Base-by-base conservation (phyloP, 2,888 invertebrate species). In the Andrena hattorfiana region DNA sequence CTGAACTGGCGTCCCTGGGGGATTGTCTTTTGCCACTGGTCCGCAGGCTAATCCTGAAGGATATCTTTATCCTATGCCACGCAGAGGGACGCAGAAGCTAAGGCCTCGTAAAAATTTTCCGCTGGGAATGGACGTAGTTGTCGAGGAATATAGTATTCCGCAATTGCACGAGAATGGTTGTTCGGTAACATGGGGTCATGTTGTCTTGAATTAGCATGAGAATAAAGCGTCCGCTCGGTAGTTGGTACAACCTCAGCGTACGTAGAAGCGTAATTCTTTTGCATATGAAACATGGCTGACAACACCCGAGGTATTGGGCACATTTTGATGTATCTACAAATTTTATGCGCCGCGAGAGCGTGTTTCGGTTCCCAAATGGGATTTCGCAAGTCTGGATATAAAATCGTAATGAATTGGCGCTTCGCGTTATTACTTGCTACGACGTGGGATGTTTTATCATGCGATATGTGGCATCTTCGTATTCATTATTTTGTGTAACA, bases 31-130 rank as follows among this genome's bases (percentile, higher is more conserved):
- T 23, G 42, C 16, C 63, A 35, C 30, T 63, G 7, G n/a, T 35
- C 35, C 42, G 13, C 35, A 35, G 59, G n/a, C 20, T 70, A 70
- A 70, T 60, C 70, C 60, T 70, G 70, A 60, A 42, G 20, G 48
- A 70, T 60, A 70, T 13, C 51, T 26, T 51, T 68, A 51, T 51
- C 30, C 16, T n/a, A 1, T 28, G 62, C 51, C 8, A 51, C 20
- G 20, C 51, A 16, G 7, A 51, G 20, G 51, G 20, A 20, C 23
- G 42, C 13, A 23, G 2, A 35, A 8, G 13, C 23, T 35, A n/a
- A 30, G 66, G 32, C 28, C 28, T 28, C 60, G 42, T 48, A 60
- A 60, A 60, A 60, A 70, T 28, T 48, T 48, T 63, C 23, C 63
- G 2, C 7, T 51, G 20, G 20, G 51, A 51, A 20, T 8, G 51